Base-by-base conservation (phyloP, 2,797 vertebrate species). In the Sylvilagus floridanus region DNA sequence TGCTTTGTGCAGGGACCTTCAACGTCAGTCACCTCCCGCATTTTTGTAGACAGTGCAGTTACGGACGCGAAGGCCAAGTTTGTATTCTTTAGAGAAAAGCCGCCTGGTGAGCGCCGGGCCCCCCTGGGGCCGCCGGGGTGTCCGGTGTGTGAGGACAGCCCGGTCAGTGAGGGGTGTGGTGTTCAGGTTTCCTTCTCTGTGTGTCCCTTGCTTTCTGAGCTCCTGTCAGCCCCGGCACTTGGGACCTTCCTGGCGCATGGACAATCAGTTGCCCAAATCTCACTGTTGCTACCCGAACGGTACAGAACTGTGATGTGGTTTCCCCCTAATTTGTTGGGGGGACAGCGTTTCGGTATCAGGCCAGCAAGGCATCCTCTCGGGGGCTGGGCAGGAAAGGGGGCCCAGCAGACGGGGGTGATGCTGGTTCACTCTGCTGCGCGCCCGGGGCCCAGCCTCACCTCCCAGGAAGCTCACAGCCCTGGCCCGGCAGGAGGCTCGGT, bases 401-500 rank as follows among this genome's bases (percentile, higher is more conserved):
- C 22, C 54, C 10, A 7, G 37, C 16, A 68, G 54, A 6, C 22
- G 22, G 28, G 5, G 35, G 30, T 12, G 30, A 24, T n/a, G 5
- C 4, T 8, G 57, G 17, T n/a, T 78, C 28, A 4, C 6, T 12
- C 30, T 0, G 0, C 37, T 3, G 1, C 42, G 0, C 0, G 21
- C 1, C 30, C 22, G 7, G 42, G 42, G 42, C 42, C 42, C 42
- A 8, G 42, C 42, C 42, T 42, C 42, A 7, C 30, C 50, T 66
- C 19, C 24, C 77, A 62, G 72, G 28, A 69, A 4, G 65, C 21
- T 8, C 50, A 42, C 3, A 75, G 60, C 47, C 54, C 22, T 26
- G 22, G 8, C 17, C 3, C 57, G 24, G 17, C 42, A 26, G 3
- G 5, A 32, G 28, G 35, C 1, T 7, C 9, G 6, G 7, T 10